Evolutionary conservation across 2,888 invertebrate species (phyloP), one percentile per base, ranked within the genome.

Genomic region (Torymus tubicola): DNA sequence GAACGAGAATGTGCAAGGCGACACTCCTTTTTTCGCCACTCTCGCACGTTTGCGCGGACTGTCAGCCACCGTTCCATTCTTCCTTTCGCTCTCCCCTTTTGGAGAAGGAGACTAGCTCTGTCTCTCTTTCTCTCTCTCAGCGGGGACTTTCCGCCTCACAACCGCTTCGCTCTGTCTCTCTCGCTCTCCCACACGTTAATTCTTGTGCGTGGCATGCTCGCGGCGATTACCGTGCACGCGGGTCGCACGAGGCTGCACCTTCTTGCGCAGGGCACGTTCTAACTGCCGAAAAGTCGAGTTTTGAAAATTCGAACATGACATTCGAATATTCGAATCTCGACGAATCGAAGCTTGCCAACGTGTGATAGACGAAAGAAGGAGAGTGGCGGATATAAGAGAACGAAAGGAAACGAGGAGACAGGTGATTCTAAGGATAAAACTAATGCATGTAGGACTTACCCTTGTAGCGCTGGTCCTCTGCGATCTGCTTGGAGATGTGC

Each of bases 401-500:
- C 42, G 42, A 42, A 42, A 42, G 42, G 42, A 42, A 42, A 42
- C 8, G 42, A 31, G 31, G 2, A 42, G 42, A 42, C 42, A 42
- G 42, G 42, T 8, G 42, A 42, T 8, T 42, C 8, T 42, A 42
- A 42, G 8, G 42, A 42, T 52, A 14, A 58, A 10, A 60, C 8
- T 76, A 21, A 31, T 70, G 2, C 5, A 42, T 42, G 42, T 42
- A 42, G 8, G 10, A 90, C 92, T 93, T 88, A 95, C 96, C 96
- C 94, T 98, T 98, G 93, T 99, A 99, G 87, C 96, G 95, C 89
- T 97, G 93, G 84, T 96, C 95, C 84, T 94, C 94, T 8, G 96
- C 86, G 86, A 98, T 96, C 92, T 97, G 97, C 92, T 97, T 97
- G 87, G 96, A 96, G 85, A 97, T 96, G 92, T 96, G 96, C 92